phyloP scores from a whole-genome alignment of 2,888 invertebrate species.

The Chorisops tibialis region DNA sequence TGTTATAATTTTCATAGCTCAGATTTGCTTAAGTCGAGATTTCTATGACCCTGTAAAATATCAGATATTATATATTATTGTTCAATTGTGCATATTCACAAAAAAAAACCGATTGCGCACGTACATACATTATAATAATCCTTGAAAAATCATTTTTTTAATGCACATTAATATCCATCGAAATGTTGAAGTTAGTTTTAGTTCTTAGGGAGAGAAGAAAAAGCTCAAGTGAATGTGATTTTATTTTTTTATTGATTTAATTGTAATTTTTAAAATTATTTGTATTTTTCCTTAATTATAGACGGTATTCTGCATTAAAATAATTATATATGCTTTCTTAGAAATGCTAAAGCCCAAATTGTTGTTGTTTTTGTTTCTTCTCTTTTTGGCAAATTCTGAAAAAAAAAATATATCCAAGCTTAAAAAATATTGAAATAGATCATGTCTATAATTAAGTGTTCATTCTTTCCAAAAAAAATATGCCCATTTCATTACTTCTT shows the following conservation, averaged over 20 bases:
- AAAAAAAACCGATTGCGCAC: not conserved
- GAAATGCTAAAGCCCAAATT: no score
- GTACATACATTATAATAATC: no score
- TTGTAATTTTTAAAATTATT: not conserved
- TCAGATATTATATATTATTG: not conserved
- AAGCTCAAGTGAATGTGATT: conserved; percentile 31
- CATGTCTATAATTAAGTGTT: no score
- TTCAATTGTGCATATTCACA: not conserved
- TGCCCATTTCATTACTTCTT: no score
- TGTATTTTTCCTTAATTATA: not conserved
- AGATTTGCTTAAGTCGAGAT: no score
- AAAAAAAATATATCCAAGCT: no score
- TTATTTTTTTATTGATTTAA: conserved; percentile 20
- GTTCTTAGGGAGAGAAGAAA: conserved; percentile 20
- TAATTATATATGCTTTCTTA: not conserved
- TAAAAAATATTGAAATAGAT: no score
- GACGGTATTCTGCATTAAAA: not conserved
- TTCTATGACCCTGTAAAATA: not conserved
- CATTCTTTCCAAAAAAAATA: no score
- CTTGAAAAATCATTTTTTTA: no score
- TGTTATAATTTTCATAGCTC: not conserved
- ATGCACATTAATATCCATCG: not conserved
- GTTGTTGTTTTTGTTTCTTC: not conserved
- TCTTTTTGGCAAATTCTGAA: no score
- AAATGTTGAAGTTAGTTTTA: conserved; percentile 2